Conservation (phyloP, 92 coral and sea anemone genomes). For the Actinernus sp. region DNA sequence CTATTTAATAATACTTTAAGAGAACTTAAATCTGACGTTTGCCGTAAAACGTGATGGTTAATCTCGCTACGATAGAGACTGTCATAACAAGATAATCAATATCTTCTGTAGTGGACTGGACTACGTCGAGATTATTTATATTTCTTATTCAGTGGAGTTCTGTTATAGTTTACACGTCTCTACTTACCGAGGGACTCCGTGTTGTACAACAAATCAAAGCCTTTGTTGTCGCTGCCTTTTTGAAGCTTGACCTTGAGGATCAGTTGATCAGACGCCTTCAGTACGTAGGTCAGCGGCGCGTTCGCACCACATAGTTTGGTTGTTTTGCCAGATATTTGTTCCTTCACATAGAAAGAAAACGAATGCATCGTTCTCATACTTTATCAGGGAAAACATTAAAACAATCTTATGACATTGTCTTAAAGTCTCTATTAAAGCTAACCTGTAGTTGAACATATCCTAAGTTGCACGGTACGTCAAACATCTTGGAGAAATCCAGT, state of each 20-base stretch:
- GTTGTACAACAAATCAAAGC: conserved; percentile 60
- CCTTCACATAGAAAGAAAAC: not conserved
- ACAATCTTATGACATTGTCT: not conserved
- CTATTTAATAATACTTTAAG: no score
- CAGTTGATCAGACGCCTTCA: conserved; percentile 63
- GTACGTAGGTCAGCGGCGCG: conserved; percentile 49
- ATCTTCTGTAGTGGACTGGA: no score
- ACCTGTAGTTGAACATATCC: conserved; percentile 61
- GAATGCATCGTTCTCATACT: not conserved
- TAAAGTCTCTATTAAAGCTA: conserved; percentile 3
- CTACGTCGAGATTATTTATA: no score
- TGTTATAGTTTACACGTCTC: not conserved
- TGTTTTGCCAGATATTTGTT: conserved; percentile 39
- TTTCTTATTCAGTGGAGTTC: no score
- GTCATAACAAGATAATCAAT: no score
- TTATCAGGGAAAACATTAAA: not conserved
- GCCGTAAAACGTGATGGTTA: no score
- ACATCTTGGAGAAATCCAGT: conserved; percentile 61
- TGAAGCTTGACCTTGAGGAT: conserved; percentile 46
- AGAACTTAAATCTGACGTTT: no score
- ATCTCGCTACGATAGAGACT: no score
- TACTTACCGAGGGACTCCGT: conserved; percentile 72
- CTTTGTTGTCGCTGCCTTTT: conserved; percentile 50
- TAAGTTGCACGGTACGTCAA: conserved; percentile 71
- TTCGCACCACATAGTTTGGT: conserved; percentile 53